These are phyloP conservation scores for Bombyx mandarina DNA, from an alignment of 1,140 invertebrate genomes.

Conservation along the genomic window DNA sequence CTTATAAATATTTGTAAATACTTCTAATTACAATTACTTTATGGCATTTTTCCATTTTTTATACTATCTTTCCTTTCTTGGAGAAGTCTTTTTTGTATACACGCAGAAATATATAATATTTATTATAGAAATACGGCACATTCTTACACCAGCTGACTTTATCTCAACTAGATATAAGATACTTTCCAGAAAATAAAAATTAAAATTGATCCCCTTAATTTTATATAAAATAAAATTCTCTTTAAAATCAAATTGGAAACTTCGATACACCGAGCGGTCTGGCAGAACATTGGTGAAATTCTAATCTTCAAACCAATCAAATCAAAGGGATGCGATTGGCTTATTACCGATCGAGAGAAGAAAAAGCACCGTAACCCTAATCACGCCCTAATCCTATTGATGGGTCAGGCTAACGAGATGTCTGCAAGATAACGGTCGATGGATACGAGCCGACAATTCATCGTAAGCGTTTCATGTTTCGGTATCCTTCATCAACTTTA, in stretches of 20 bases:
- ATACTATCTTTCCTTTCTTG: not conserved
- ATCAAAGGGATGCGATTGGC: not conserved
- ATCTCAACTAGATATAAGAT: too few species aligned
- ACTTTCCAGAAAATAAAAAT: too few species aligned
- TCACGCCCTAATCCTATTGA: constrained; percentile 2
- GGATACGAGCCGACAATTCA: constrained; percentile 1
- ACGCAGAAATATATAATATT: too few species aligned
- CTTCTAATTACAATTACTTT: not conserved
- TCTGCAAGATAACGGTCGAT: not conserved
- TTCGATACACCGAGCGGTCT: too few species aligned
- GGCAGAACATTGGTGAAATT: not conserved
- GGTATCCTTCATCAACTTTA: not conserved
- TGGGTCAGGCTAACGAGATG: not conserved
- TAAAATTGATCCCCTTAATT: too few species aligned
- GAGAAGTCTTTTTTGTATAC: too few species aligned
- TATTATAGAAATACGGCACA: too few species aligned
- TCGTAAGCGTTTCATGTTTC: constrained; percentile 1
- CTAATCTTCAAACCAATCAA: constrained; percentile 1
- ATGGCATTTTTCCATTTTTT: not conserved
- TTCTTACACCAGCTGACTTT: too few species aligned
- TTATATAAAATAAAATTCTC: too few species aligned
- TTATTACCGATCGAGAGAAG: not conserved
- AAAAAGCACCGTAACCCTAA: constrained; percentile 3
- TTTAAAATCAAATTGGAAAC: too few species aligned
- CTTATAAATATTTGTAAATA: not conserved